Percentiles rank a stretch among this genome's conserved stretches.
phyloP scores from a whole-genome alignment of 2,888 invertebrate genomes.

The Campopleginae sp. region DNA sequence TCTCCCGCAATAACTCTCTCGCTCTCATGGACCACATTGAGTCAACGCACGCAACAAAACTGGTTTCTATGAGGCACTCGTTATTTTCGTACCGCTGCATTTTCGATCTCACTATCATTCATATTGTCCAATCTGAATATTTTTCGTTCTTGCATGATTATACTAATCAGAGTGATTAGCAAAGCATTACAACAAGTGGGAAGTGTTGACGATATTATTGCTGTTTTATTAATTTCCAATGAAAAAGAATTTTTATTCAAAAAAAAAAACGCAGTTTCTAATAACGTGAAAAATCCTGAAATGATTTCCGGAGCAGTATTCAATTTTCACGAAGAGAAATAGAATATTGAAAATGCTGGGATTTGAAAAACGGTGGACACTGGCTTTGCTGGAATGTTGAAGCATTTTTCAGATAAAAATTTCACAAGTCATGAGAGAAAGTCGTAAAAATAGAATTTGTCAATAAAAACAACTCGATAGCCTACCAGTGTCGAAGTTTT shows the following conservation, averaged over 20 bases:
- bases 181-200: neutral
- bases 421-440: neutral
- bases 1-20: neutral
- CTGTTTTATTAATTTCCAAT: neutral
- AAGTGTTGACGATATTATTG: neutral
- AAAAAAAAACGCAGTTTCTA: neutral
- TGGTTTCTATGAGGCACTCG: constrained; percentile 47
- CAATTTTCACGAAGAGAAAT: neutral
- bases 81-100: constrained; percentile 51
- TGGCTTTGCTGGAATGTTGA: neutral
- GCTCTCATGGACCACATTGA: neutral
- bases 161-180: neutral
- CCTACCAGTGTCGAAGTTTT: neutral
- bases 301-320: neutral
- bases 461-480: neutral
- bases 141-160: constrained; percentile 1
- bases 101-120: constrained; percentile 6
- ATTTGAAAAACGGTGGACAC: neutral
- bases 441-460: constrained; percentile 14
- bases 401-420: neutral
- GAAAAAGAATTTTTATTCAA: neutral
- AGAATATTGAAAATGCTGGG: neutral
- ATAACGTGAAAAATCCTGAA: neutral
- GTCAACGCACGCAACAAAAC: constrained; percentile 48
- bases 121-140: neutral